Evolutionary conservation across 2,113 vertebrate species (phyloP).

Genomic region (Nibea albiflora): DNA sequence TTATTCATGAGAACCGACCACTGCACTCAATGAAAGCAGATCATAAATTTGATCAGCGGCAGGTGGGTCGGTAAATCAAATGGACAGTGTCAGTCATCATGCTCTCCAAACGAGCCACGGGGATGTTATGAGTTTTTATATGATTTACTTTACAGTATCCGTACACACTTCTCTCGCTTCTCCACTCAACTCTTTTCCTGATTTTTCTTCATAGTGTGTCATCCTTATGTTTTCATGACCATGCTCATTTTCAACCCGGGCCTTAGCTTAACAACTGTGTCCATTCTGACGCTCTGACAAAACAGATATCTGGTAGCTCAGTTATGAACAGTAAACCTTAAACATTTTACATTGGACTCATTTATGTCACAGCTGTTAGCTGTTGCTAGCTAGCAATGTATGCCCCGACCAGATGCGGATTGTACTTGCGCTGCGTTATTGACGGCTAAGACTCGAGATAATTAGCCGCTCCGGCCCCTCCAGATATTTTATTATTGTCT

Average conservation of each 20-base stretch:
- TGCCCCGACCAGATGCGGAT: too few relatives aligned
- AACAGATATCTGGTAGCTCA: too few relatives aligned
- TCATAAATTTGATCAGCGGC: constrained; percentile 49
- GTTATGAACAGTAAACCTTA: too few relatives aligned
- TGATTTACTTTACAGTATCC: background rate
- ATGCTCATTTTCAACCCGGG: background rate
- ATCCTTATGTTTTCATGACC: background rate
- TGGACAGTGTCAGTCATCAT: constrained; percentile 32
- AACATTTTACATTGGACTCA: too few relatives aligned
- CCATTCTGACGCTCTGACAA: background rate
- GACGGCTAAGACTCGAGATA: too few relatives aligned
- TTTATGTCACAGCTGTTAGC: too few relatives aligned
- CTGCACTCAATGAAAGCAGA: constrained; percentile 46
- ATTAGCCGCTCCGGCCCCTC: too few relatives aligned
- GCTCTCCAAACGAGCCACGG: background rate
- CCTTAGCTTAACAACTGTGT: background rate
- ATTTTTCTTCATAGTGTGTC: background rate
- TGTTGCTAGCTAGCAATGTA: too few relatives aligned
- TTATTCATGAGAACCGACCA: constrained; percentile 47
- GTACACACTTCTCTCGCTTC: background rate
- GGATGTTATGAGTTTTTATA: background rate
- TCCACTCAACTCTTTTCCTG: background rate
- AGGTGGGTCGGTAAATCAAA: constrained; percentile 38
- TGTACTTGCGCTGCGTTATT: too few relatives aligned
- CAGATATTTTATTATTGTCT: too few relatives aligned